Evolutionary conservation across 1,140 invertebrate genomes (phyloP).

Genomic region (Drosophila chauvacae): DNA sequence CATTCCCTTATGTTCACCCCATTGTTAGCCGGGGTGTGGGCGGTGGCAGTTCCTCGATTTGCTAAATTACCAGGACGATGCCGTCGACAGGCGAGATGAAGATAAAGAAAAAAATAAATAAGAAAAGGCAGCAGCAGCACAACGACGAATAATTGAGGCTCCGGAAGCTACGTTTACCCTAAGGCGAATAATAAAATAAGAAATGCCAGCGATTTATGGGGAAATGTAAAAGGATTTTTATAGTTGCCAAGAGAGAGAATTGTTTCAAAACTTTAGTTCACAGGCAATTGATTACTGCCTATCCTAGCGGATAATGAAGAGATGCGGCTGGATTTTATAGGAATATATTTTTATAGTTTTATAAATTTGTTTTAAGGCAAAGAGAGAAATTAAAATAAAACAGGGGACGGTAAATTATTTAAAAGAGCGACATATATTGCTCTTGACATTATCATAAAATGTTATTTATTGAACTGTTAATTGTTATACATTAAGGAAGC

Average conservation of each 20-base stretch:
- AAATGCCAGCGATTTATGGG: constrained; percentile 8
- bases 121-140: constrained; percentile 5
- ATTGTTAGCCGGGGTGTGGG: constrained; percentile 17
- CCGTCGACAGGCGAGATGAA: constrained; percentile 34
- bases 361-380: background rate
- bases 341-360: too few relatives aligned
- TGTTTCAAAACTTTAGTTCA: constrained; percentile 17
- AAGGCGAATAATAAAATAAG: background rate
- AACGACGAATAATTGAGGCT: constrained; percentile 26
- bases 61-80: constrained; percentile 44
- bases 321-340: background rate
- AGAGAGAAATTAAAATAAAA: background rate
- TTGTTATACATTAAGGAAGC: background rate
- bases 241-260: constrained; percentile 12
- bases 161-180: constrained; percentile 23
- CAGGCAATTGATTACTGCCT: constrained; percentile 6
- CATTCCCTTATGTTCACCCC: background rate
- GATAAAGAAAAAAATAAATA: constrained; percentile 31
- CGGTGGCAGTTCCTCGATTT: constrained; percentile 35
- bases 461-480: too few relatives aligned
- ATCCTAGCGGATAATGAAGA: background rate
- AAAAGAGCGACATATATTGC: background rate
- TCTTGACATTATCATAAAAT: too few relatives aligned
- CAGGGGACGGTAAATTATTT: background rate
- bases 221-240: constrained; percentile 29